Evolutionary conservation across 2,888 invertebrate species (phyloP), one percentile per base, ranked within the genome.

Genomic region (Lithophane leautieri): DNA sequence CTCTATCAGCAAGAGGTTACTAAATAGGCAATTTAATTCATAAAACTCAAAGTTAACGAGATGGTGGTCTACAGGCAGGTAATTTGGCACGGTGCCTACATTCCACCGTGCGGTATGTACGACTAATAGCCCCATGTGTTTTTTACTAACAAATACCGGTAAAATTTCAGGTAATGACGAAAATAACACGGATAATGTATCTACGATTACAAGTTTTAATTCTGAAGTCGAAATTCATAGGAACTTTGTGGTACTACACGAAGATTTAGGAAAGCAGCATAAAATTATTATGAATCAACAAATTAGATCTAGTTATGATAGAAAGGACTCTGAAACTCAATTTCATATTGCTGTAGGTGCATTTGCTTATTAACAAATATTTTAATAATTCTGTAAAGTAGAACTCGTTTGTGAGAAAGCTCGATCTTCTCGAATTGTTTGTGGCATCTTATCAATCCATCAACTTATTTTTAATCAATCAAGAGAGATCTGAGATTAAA

Each of bases 21-120:
- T 84, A 88, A 89, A 90, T 90, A 88, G 89, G 89, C 88, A 93
- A 90, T 92, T 91, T 91, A 91, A 90, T 92, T 91, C 90, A 91
- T 91, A 93, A 91, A 91, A 90, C 88, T 87, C 70, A 75, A 86
- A 84, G 89, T 89, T 92, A 91, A 92, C 90, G 87, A 92, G 90
- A 90, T 89, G 88, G 90, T 90, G 88, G 89, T 85, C 84, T 85
- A 86, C 86, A 85, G 86, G 88, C 92, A 92, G 91, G 93, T 93
- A 92, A 94, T 94, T 94, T 94, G 95, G 94, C 93, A 84, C 84
- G 88, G 68, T 91, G 94, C 94, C 95, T 93, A 94, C 93, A 95
- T 95, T 94, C 95, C 93, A 76, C 28, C 34, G 85, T 76, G 84
- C 78, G 90, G 91, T 91, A 92, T 92, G 92, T 87, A 85, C 90